Evolutionary conservation across 2,113 vertebrate species (phyloP).

Genomic region (Morone saxatilis): DNA sequence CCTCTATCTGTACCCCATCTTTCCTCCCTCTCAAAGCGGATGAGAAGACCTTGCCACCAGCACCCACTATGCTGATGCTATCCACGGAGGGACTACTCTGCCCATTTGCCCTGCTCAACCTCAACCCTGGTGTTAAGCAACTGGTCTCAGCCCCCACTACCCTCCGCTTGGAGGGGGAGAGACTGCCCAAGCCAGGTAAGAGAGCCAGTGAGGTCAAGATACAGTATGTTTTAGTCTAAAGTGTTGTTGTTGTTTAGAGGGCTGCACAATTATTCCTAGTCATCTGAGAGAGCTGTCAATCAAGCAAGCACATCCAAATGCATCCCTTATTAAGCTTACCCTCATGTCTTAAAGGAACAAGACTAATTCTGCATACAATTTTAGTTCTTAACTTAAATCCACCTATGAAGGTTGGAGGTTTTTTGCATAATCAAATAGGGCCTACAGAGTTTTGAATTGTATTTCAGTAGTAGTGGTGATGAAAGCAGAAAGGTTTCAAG

Average conservation of each 20-base stretch:
- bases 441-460: not conserved
- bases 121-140: conserved; percentile 87
- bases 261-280: too few species aligned
- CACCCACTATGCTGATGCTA: conserved; percentile 92
- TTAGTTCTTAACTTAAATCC: not conserved
- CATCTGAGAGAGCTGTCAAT: not conserved
- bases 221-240: not conserved
- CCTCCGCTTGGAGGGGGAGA: conserved; percentile 87
- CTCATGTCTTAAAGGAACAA: not conserved
- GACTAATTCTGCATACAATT: not conserved
- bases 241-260: not conserved
- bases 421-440: not conserved
- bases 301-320: not conserved
- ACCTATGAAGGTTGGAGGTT: not conserved
- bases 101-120: conserved; percentile 94
- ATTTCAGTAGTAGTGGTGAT: not conserved
- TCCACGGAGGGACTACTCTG: conserved; percentile 96
- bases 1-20: not conserved
- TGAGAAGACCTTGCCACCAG: conserved; percentile 90
- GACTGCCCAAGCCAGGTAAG: conserved; percentile 87
- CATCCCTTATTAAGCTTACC: not conserved
- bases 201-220: not conserved
- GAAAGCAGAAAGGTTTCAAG: not conserved
- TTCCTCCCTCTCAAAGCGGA: conserved; percentile 82
- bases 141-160: conserved; percentile 77